Conservation (phyloP, 2,888 invertebrate species). For the Latrodectus hesperus region DNA sequence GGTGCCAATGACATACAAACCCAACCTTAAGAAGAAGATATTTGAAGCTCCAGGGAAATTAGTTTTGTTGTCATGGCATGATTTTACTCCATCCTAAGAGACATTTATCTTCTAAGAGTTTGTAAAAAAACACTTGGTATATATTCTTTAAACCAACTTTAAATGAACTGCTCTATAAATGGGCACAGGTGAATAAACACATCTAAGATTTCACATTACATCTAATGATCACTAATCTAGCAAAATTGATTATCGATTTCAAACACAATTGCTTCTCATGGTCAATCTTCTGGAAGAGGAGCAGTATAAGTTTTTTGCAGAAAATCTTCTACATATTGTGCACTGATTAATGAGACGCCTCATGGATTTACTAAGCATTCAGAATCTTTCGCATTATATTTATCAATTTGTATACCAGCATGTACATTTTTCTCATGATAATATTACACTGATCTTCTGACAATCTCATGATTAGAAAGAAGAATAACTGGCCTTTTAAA, state of each 20-base stretch:
- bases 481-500: slow-evolving; percentile 30
- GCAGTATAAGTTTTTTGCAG: slow-evolving; percentile 6
- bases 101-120: too few species aligned
- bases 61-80: not conserved
- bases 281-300: slow-evolving; percentile 2
- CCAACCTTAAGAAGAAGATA: too few species aligned
- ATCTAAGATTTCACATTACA: not conserved
- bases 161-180: not conserved
- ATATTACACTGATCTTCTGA: slow-evolving; percentile 1
- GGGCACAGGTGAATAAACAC: not conserved
- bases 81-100: not conserved
- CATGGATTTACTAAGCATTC: slow-evolving; percentile 14
- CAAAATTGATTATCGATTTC: slow-evolving; percentile 4
- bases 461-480: slow-evolving; percentile 11
- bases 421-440: not conserved
- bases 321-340: slow-evolving; percentile 13
- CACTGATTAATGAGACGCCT: slow-evolving; percentile 6
- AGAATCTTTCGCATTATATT: slow-evolving; percentile 20
- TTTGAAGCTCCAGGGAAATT: slow-evolving; percentile 1
- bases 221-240: slow-evolving; percentile 3
- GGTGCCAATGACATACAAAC: too few species aligned
- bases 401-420: slow-evolving; percentile 16
- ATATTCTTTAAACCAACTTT: not conserved
- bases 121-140: not conserved
- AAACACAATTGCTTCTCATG: slow-evolving; percentile 11